Conservation (phyloP, 2,797 vertebrate genomes). For the Perodicticus potto region DNA sequence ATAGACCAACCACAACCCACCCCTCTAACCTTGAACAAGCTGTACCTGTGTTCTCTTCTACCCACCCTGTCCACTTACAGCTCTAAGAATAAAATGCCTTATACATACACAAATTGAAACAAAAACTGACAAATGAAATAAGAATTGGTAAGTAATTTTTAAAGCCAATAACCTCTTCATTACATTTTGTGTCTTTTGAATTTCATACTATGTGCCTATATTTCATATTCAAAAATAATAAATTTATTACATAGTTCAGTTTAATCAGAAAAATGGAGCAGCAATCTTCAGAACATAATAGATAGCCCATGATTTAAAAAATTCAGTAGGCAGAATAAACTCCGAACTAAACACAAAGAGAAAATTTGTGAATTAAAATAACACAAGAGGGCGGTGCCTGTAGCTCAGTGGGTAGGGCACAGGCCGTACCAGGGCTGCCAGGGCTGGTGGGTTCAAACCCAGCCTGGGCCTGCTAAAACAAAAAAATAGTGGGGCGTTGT, state of each 20-base stretch:
- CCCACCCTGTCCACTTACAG: neutral
- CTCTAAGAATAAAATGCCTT: neutral
- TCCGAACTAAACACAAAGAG: neutral
- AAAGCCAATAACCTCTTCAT: neutral
- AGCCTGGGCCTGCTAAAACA: too few species aligned
- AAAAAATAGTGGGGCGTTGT: too few species aligned
- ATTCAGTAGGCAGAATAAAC: neutral
- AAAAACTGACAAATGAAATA: slow-evolving; percentile 52
- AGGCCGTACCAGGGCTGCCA: too few species aligned
- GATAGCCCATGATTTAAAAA: neutral
- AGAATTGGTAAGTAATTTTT: slow-evolving; percentile 22
- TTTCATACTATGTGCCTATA: neutral
- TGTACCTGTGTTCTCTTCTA: neutral
- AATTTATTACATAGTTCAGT: neutral
- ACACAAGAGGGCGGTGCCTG: neutral
- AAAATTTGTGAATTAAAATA: slow-evolving; percentile 2
- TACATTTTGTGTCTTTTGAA: slow-evolving; percentile 38
- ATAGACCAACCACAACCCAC: neutral
- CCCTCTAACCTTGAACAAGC: neutral
- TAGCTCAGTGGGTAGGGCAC: too few species aligned
- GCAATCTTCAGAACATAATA: slow-evolving; percentile 2
- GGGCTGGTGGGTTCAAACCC: too few species aligned
- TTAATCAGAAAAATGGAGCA: neutral
- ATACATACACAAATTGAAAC: neutral
- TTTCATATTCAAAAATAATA: slow-evolving; percentile 37